Evolutionary conservation across 2,797 vertebrate species (phyloP).

Genomic region (Platyrinchus mystaceus): DNA sequence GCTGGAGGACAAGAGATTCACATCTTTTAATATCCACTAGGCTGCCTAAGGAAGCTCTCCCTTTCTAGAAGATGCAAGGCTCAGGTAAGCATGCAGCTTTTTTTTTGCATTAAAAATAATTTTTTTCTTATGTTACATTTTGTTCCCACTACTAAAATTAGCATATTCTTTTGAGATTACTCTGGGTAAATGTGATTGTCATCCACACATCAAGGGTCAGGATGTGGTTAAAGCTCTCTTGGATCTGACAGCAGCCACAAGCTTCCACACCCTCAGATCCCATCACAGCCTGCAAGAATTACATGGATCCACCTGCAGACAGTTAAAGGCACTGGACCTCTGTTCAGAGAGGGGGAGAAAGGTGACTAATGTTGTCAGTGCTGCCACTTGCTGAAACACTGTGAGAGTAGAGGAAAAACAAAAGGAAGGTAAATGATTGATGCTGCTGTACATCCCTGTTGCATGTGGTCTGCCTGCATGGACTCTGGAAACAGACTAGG

Average conservation of each 20-base stretch:
- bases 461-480: accelerated
- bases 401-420: accelerated
- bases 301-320: accelerated
- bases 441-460: background rate
- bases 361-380: background rate
- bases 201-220: accelerated
- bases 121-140: background rate
- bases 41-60: background rate
- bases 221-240: background rate
- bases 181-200: background rate
- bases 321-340: background rate
- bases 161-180: background rate
- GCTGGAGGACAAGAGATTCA: background rate
- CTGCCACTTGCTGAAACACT: background rate
- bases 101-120: background rate
- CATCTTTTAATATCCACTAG: background rate
- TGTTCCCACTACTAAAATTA: background rate
- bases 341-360: background rate
- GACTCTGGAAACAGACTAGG: background rate
- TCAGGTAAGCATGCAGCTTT: too few species aligned
- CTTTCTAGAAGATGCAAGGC: too few species aligned
- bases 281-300: accelerated
- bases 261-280: background rate
- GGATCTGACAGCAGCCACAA: background rate
- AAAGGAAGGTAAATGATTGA: background rate